Conservation (phyloP, 1,140 invertebrate species). For the Drosophila funebris region DNA sequence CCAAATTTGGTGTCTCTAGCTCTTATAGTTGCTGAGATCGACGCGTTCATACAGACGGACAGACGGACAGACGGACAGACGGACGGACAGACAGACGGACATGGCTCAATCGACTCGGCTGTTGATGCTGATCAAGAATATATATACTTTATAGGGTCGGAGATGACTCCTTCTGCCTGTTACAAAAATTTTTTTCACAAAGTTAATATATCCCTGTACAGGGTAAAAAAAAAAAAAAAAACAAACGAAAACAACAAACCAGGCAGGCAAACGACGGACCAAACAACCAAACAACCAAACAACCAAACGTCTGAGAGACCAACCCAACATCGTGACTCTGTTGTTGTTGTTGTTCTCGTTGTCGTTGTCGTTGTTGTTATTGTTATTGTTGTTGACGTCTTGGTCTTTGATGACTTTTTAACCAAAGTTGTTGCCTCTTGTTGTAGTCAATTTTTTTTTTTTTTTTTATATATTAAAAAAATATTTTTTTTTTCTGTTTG, state of each 20-base stretch:
- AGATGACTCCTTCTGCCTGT: too few species aligned
- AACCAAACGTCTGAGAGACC: conserved; percentile 29
- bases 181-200: too few species aligned
- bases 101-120: too few species aligned
- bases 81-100: too few species aligned
- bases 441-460: conserved; percentile 46
- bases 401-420: conserved; percentile 79
- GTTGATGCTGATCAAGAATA: too few species aligned
- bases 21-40: too few species aligned
- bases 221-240: too few species aligned
- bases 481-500: background rate
- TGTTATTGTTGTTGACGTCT: conserved; percentile 59
- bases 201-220: too few species aligned
- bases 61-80: too few species aligned
- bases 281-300: conserved; percentile 35
- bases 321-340: conserved; percentile 67
- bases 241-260: conserved; percentile 53
- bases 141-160: too few species aligned
- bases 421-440: conserved; percentile 62
- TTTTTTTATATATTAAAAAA: conserved; percentile 24
- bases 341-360: conserved; percentile 49
- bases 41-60: too few species aligned
- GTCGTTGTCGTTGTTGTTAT: conserved; percentile 30
- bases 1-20: too few species aligned
- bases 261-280: conserved; percentile 23